A percentile compares a stretch with the other conserved stretches of the same genome.
Conservation (phyloP, 2,797 vertebrate genomes). For the Gephyroberyx darwinii region DNA sequence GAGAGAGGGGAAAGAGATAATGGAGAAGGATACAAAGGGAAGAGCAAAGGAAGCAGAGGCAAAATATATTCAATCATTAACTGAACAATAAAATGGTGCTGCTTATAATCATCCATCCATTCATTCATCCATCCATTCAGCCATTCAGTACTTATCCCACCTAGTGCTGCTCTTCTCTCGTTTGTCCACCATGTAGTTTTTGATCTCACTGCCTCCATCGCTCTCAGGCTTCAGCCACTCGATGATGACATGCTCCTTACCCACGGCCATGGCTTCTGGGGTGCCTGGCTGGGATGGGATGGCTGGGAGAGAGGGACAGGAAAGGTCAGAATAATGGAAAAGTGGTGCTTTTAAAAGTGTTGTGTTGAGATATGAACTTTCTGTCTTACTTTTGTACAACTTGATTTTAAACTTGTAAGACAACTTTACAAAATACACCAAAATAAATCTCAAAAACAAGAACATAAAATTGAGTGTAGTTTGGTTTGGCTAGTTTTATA, state of each 20-base stretch:
- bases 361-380: too few relatives aligned
- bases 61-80: not conserved
- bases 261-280: constrained; percentile 86
- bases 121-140: not conserved
- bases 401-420: not conserved
- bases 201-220: constrained; percentile 95
- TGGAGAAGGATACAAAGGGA: too few relatives aligned
- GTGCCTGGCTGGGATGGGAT: constrained; percentile 88
- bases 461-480: too few relatives aligned
- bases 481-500: not conserved
- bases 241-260: constrained; percentile 95
- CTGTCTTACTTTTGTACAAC: too few relatives aligned
- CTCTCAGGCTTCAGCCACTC: constrained; percentile 97
- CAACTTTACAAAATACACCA: not conserved
- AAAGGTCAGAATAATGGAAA: constrained; percentile 10
- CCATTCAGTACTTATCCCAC: constrained; percentile 68
- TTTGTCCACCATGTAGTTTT: constrained; percentile 96
- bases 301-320: constrained; percentile 73
- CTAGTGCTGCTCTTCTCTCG: constrained; percentile 95
- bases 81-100: not conserved
- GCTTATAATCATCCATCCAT: not conserved
- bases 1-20: not conserved
- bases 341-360: too few relatives aligned
- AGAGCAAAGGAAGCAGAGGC: too few relatives aligned
- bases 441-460: not conserved